These are phyloP conservation scores for Noctua pronuba DNA, from an alignment of 2,888 invertebrate genomes.

Conservation along the genomic window DNA sequence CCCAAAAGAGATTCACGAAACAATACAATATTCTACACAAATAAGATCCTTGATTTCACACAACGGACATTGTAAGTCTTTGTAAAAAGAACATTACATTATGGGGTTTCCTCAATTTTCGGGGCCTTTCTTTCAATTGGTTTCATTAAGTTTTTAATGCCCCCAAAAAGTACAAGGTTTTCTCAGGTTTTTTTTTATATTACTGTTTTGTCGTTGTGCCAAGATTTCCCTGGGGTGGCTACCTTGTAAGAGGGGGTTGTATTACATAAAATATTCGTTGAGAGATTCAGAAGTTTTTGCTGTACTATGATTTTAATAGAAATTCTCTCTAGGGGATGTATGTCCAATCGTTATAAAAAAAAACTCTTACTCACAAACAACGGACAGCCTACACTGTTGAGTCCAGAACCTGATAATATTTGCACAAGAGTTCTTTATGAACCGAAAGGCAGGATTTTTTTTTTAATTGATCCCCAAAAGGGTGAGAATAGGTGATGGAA, in stretches of 20 bases:
- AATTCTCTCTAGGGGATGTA: neutral
- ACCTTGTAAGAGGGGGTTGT: constrained; percentile 1
- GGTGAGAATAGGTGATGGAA: neutral
- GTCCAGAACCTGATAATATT: neutral
- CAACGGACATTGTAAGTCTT: constrained; percentile 25
- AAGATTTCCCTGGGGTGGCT: constrained; percentile 42
- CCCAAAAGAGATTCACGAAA: neutral
- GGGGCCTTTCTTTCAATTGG: constrained; percentile 16
- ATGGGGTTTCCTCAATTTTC: constrained; percentile 30
- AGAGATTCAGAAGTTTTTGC: constrained; percentile 15
- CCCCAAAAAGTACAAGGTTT: constrained; percentile 8
- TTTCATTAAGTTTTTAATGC: constrained; percentile 39
- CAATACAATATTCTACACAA: constrained; percentile 12
- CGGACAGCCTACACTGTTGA: neutral
- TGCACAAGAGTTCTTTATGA: neutral
- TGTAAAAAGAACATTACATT: constrained; percentile 1
- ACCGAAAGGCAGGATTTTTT: neutral
- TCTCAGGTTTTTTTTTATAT: constrained; percentile 44
- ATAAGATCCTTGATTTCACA: constrained; percentile 8
- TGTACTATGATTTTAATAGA: constrained; percentile 27
- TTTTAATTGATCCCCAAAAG: neutral
- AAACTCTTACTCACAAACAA: neutral
- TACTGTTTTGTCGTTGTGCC: constrained; percentile 18
- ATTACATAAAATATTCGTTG: constrained; percentile 24
- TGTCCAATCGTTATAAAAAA: neutral